Base-by-base conservation (phyloP, 2,113 vertebrate genomes). In the Sarotherodon lohbergeri region DNA sequence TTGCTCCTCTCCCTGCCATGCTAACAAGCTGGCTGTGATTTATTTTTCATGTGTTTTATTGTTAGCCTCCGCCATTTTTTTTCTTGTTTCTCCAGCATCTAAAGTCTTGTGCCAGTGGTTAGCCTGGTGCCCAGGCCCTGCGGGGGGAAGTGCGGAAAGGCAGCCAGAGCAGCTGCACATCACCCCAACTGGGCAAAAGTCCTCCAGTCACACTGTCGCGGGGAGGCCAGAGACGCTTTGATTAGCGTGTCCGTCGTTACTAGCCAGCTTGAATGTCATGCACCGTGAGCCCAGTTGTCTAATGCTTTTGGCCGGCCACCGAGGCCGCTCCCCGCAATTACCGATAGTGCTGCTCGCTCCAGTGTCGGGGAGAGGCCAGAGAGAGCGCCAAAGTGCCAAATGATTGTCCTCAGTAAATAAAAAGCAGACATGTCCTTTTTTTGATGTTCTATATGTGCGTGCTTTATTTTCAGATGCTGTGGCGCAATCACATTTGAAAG, bases 401-500 rank as follows among this genome's bases (percentile, higher is more conserved):
- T 81, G 80, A 93, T 94, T 89, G 91, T 95, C 93, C 87, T 92
- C 92, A 1, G 93, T 88, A 95, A 96, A 96, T 96, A 94, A 94
- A 92, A 95, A 95, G 91, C 95, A 96, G 95, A 94, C 94, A 89
- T 94, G 71, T 93, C 89, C 73, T 86, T 92, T 94, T 93, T 94
- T 95, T 95, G 94, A 95, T 95, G 93, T 92, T 78, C 83, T 92
- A 78, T 88, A 90, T 94, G 85, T 94, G 93, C 93, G 86, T 95
- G 94, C 89, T 84, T 95, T 90, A 85, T 84, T 92, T 90, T 94
- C 92, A 85, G 91, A 94, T 76, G 91, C 93, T 90, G 94, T 92
- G 91, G 94, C 55, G 88, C 95, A 94, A 95, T 96, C 93, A 86
- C 93, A 95, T 95, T 95, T 95, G 94, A 96, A 95, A 94, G 92